Evolutionary conservation across 2,797 vertebrate species (phyloP), one percentile per base, ranked within the genome.

Genomic region (Vipera ursinii): DNA sequence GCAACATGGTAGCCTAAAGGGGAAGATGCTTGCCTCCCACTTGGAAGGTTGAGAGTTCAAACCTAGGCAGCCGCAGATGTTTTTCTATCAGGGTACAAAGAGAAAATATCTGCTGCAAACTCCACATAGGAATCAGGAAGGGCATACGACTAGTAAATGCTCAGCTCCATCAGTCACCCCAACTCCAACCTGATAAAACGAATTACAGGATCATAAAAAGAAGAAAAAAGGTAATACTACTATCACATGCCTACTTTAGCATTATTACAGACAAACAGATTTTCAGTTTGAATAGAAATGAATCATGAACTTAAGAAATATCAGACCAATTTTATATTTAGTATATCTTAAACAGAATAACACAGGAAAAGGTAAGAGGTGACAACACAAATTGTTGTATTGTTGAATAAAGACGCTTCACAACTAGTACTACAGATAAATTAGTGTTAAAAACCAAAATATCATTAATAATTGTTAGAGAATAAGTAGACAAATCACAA

Each of bases 201-300:
- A 2, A 65, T 65, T 65, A 6, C 4, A 65, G 28, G 63, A 28
- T 12, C 28, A 65, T 65, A n/a, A 65, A 60, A 65, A 63, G 61
- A 63, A 59, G 17, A 28, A 4, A 63, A 63, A 63, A 63, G 61
- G 1, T 63, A 63, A 65, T 13, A 12, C 63, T 63, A 94, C 51
- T 92, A 92, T 0, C 90, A 87, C 94, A 94, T 88, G 48, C 69
- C 95, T 96, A 94, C 90, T 94, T 97, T 96, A 97, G 96, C 96
- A 94, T 95, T 95, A 94, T 95, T 94, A 94, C 90, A 95, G 91
- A 96, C n/a, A 93, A 95, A 91, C 89, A 48, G 91, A 97, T 97
- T 93, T 96, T 97, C 96, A 96, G 95, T 95, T 60, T 86, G 57
- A 92, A 90, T 92, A 95, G 65, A 96, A 92, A 89, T 88, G 93